These are phyloP conservation scores for Brachyptera putata DNA, from an alignment of 2,888 invertebrate genomes.

Conservation along the genomic window DNA sequence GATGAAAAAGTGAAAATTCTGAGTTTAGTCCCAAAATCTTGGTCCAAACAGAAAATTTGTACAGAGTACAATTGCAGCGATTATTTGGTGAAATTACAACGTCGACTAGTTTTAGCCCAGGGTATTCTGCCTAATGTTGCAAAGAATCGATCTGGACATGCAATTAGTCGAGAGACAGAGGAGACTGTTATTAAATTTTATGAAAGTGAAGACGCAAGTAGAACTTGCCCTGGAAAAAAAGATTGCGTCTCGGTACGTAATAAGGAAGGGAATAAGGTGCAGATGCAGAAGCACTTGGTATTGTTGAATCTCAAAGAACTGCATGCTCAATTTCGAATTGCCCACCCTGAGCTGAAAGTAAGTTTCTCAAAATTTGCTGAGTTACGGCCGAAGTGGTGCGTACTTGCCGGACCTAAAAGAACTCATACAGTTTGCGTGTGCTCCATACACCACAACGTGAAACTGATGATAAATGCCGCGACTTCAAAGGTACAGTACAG, in stretches of 20 bases:
- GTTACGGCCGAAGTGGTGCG: slow-evolving; percentile 33
- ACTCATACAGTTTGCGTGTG: slow-evolving; percentile 36
- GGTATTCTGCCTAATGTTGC: background rate
- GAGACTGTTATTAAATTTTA: slow-evolving; percentile 22
- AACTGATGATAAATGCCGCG: slow-evolving; percentile 34
- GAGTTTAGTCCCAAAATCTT: background rate
- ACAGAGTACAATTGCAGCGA: background rate
- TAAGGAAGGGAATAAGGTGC: background rate
- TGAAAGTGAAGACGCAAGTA: slow-evolving; percentile 26
- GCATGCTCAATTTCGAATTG: slow-evolving; percentile 26
- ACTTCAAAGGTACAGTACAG: background rate
- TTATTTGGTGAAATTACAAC: background rate
- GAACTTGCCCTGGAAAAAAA: slow-evolving; percentile 33
- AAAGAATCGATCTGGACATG: background rate
- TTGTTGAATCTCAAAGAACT: slow-evolving; percentile 21
- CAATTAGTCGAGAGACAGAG: background rate
- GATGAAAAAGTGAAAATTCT: slow-evolving; percentile 5
- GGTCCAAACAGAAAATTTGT: background rate
- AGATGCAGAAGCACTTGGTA: slow-evolving; percentile 18
- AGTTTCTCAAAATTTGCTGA: slow-evolving; percentile 34
- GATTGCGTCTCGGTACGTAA: slow-evolving; percentile 29
- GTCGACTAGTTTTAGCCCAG: background rate
- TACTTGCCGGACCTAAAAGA: slow-evolving; percentile 33
- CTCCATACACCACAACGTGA: slow-evolving; percentile 34
- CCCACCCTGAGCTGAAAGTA: slow-evolving; percentile 26